phyloP scores from a whole-genome alignment of 1,140 invertebrate genomes.

The Zaprionus gabonicus region DNA sequence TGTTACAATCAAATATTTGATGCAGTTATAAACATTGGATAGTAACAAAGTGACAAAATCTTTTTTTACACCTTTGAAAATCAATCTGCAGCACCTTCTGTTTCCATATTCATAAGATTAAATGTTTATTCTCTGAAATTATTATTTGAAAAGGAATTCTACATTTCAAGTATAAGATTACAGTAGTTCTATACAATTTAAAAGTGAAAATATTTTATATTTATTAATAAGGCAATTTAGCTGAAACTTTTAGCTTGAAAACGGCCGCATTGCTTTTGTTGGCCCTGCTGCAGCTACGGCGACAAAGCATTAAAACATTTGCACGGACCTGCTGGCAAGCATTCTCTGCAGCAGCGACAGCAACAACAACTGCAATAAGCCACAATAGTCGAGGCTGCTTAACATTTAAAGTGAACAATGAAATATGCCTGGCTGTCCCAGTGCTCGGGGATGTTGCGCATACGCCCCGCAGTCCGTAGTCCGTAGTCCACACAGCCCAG shows the following conservation, averaged over 20 bases:
- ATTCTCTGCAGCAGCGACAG: conserved; percentile 39
- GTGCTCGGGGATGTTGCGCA: conserved; percentile 33
- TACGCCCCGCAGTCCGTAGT: conserved; percentile 19
- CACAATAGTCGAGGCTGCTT: conserved; percentile 58
- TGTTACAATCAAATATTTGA: not conserved
- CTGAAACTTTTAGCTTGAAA: conserved; percentile 28
- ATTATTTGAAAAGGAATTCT: no score
- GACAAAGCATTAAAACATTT: conserved; percentile 69
- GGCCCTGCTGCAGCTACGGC: conserved; percentile 16
- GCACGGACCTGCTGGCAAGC: conserved; percentile 47
- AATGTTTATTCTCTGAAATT: no score
- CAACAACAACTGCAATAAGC: conserved; percentile 32
- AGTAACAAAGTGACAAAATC: no score
- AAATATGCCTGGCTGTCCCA: conserved; percentile 62
- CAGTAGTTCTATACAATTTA: not conserved
- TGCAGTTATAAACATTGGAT: no score
- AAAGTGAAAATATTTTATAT: not conserved
- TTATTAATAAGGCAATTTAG: not conserved
- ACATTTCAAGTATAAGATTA: not conserved
- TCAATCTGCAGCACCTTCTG: no score
- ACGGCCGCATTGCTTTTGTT: not conserved
- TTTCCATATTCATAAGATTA: no score
- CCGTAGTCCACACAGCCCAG: not conserved
- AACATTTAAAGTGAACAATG: conserved; percentile 82
- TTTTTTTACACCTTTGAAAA: no score